Evolutionary conservation across 2,888 invertebrate genomes (phyloP).

Genomic region (Cataglyphis albicans): DNA sequence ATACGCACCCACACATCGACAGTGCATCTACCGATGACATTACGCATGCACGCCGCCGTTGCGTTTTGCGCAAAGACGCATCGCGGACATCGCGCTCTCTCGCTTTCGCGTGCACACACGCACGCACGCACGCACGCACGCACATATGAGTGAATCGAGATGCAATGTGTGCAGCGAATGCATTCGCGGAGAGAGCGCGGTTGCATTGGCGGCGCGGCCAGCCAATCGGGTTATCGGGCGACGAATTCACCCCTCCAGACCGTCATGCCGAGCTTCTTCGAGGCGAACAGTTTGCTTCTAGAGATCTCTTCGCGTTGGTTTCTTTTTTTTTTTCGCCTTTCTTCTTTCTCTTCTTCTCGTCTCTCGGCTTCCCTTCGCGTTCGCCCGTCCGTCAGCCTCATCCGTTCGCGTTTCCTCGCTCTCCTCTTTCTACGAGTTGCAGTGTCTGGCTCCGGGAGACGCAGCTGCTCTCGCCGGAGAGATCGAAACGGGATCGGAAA

Average conservation of each 20-base stretch:
- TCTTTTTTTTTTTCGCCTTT: conserved; percentile 59
- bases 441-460: conserved; percentile 14
- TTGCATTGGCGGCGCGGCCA: conserved; percentile 81
- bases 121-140: conserved; percentile 62
- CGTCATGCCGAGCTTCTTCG: conserved; percentile 65
- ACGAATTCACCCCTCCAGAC: conserved; percentile 79
- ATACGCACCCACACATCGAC: conserved; percentile 9
- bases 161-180: conserved; percentile 64
- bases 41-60: conserved; percentile 71
- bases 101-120: conserved; percentile 37
- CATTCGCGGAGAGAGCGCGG: conserved; percentile 70
- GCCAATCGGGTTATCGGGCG: conserved; percentile 82
- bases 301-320: conserved; percentile 73
- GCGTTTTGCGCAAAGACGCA: conserved; percentile 35
- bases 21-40: conserved; percentile 42
- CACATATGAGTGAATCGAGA: conserved; percentile 52
- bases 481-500: conserved; percentile 34
- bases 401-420: conserved; percentile 14
- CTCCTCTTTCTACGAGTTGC: conserved; percentile 34
- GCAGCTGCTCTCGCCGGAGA: conserved; percentile 48
- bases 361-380: conserved; percentile 47
- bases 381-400: conserved; percentile 17
- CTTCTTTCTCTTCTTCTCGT: conserved; percentile 37
- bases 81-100: conserved; percentile 16
- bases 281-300: conserved; percentile 79